Conservation (phyloP, 2,888 invertebrate genomes). For the Sphecodes monilicornis region DNA sequence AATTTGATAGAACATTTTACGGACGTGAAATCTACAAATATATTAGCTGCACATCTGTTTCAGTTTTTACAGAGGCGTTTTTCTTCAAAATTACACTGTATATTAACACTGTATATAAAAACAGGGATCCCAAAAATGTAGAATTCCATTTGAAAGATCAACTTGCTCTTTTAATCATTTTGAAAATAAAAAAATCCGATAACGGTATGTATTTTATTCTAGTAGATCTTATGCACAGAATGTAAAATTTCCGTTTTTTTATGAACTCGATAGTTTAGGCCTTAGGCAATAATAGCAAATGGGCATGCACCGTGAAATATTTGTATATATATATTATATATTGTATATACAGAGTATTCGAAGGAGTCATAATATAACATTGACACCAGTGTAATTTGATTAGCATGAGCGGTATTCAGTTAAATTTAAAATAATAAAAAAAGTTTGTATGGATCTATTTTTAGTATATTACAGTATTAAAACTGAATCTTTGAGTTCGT, state of each 20-base stretch:
- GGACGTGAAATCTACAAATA: neutral
- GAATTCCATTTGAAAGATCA: neutral
- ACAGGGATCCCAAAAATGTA: neutral
- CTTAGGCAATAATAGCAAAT: neutral
- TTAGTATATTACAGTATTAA: neutral
- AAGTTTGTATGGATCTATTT: neutral
- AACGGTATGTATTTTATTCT: neutral
- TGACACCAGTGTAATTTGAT: neutral
- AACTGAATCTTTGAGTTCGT: neutral
- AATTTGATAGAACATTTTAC: neutral
- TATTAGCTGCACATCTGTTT: neutral
- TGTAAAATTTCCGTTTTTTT: neutral
- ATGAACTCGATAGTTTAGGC: neutral
- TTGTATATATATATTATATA: neutral
- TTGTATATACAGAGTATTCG: neutral
- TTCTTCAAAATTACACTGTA: neutral
- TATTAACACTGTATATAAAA: neutral
- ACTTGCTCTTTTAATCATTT: neutral
- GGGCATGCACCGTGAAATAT: conserved; percentile 1
- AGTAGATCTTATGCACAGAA: neutral
- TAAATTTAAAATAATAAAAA: neutral
- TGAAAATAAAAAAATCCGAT: neutral
- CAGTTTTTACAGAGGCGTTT: neutral
- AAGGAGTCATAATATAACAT: neutral
- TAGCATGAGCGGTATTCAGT: neutral